Conservation (phyloP, 1,140 invertebrate genomes). For the Trichogramma pretiosum region DNA sequence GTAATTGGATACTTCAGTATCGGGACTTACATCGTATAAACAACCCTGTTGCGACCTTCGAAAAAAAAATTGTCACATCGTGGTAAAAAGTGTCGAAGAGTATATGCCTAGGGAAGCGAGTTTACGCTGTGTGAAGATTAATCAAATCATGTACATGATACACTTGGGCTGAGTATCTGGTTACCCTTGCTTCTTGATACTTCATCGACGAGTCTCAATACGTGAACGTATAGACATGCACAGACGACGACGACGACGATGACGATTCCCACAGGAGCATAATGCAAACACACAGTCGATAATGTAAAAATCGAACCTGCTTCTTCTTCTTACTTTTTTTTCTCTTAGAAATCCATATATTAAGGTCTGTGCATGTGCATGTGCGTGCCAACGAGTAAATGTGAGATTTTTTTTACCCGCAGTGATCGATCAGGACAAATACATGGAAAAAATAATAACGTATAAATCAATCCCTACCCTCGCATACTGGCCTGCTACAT, state of each 20-base stretch:
- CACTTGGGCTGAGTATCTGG: too few species aligned
- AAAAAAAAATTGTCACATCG: background rate
- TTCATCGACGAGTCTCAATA: background rate
- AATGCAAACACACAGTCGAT: background rate
- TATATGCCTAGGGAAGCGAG: too few species aligned
- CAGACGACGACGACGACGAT: background rate
- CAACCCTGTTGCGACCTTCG: too few species aligned
- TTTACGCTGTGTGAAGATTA: conserved; percentile 18
- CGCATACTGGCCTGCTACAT: too few species aligned
- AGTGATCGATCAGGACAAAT: too few species aligned
- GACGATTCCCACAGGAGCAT: conserved; percentile 9
- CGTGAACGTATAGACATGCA: background rate
- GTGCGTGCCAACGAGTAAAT: too few species aligned
- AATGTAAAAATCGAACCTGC: conserved; percentile 8
- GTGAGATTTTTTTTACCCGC: too few species aligned
- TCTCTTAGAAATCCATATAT: too few species aligned
- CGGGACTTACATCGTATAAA: background rate
- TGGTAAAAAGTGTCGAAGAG: too few species aligned
- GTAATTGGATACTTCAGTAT: conserved; percentile 6
- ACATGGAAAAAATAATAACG: too few species aligned
- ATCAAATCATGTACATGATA: conserved; percentile 11
- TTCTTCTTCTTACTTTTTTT: background rate
- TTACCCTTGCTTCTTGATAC: too few species aligned
- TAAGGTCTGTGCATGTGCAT: too few species aligned
- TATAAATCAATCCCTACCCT: conserved; percentile 13